Conservation (phyloP, 2,888 invertebrate species). For the Pyrrhia umbra region DNA sequence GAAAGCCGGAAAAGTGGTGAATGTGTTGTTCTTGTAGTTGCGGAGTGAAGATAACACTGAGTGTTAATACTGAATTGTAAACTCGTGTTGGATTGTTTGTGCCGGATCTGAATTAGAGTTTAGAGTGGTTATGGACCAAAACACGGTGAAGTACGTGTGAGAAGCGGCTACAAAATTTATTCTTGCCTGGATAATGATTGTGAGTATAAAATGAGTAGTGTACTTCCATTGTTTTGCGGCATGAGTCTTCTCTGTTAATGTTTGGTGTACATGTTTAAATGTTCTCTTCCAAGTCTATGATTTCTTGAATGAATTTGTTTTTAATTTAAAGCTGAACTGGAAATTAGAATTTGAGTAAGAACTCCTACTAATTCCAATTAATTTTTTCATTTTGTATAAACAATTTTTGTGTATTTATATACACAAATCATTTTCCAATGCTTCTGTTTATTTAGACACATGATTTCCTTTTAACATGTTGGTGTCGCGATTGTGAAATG, state of each 20-base stretch:
- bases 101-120: slow-evolving; percentile 35
- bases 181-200: slow-evolving; percentile 51
- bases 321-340: no score
- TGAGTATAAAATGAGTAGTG: slow-evolving; percentile 44
- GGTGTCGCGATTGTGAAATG: slow-evolving; percentile 20
- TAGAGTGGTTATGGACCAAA: slow-evolving; percentile 39
- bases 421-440: slow-evolving; percentile 22
- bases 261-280: no score
- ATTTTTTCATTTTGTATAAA: no score
- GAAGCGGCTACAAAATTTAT: slow-evolving; percentile 23
- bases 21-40: slow-evolving; percentile 34
- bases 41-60: slow-evolving; percentile 14
- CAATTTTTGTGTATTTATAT: no score
- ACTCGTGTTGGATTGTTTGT: slow-evolving; percentile 35
- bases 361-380: no score
- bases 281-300: no score
- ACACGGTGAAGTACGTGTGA: slow-evolving; percentile 29
- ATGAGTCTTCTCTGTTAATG: slow-evolving; percentile 34
- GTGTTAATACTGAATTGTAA: slow-evolving; percentile 42
- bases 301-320: no score
- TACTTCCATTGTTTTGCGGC: slow-evolving; percentile 35
- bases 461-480: neutral
- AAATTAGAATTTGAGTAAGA: no score
- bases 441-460: slow-evolving; percentile 26
- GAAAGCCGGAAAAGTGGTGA: slow-evolving; percentile 37